Base-by-base conservation (phyloP, 2,888 invertebrate species). In the Protophormia terraenovae region DNA sequence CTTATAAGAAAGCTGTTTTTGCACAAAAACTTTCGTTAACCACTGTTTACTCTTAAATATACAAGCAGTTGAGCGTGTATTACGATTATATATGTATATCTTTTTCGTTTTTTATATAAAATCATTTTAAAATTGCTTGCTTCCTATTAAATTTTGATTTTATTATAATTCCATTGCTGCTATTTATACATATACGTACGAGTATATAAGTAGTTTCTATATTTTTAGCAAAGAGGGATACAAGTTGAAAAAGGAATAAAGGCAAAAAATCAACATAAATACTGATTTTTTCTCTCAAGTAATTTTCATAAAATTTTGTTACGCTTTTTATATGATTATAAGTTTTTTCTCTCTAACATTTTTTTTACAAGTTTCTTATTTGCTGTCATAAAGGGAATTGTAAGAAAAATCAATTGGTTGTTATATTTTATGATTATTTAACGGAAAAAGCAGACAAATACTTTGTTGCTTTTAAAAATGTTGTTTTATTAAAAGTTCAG, bases 121-220 rank as follows among this genome's bases (percentile, higher is more conserved):
- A 29, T 69, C 14, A 27, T 55, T 71, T 55, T 6, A 38, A 71
- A 55, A 55, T 55, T 71, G 71, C 55, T 71, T 27, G 22, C 71
- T 71, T 71, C 55, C 55, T 38, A 71, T 71, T 71, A 55, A 55
- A 55, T 71, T 69, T 58, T 55, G 69, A 69, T 71, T 71, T 71
- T 55, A 27, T 71, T 55, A 41, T 41, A 45, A n/a, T 41, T 64
- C n/a, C n/a, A n/a, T n/a, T 32, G n/a, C 35, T 35, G 35, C n/a
- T 58, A 14, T n/a, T n/a, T 45, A 35, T 6, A 35, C 35, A 35
- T 4, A 35, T 35, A 35, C 35, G 8, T 35, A 35, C 8, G 35
- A 6, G 35, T 35, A 8, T 35, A 35, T 35, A 35, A 6, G 35
- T 27, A n/a, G 12, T 55, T n/a, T 55, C 2, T n/a, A n/a, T n/a